phyloP scores from a whole-genome alignment of 2,113 vertebrate species.

The Notothenia rossii region DNA sequence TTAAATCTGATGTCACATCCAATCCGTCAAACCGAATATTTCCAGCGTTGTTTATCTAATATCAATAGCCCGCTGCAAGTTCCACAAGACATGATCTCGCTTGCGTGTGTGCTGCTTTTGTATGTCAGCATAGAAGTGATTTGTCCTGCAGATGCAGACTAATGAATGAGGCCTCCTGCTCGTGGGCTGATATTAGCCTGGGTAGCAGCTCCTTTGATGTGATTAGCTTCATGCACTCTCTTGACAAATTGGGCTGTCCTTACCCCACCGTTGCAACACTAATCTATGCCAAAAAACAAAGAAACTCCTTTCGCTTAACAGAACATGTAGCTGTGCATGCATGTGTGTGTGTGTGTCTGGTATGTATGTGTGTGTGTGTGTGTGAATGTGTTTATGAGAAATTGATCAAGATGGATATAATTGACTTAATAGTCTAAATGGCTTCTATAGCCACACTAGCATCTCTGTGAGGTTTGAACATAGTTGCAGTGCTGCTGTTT shows the following conservation, averaged over 20 bases:
- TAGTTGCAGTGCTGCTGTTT: not conserved
- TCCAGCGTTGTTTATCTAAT: constrained; percentile 46
- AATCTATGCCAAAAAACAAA: constrained; percentile 79
- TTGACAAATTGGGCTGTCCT: constrained; percentile 82
- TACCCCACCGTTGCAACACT: constrained; percentile 72
- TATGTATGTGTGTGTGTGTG: not conserved
- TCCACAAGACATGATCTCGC: constrained; percentile 30
- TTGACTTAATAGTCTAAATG: not conserved
- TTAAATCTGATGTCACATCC: constrained; percentile 38
- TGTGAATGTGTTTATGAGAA: not conserved
- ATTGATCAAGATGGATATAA: not conserved
- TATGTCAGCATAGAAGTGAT: constrained; percentile 71
- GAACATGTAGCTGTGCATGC: constrained; percentile 19
- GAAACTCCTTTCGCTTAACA: constrained; percentile 48
- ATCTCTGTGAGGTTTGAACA: not conserved
- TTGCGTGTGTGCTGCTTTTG: constrained; percentile 55
- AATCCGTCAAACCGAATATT: constrained; percentile 42
- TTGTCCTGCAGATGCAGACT: constrained; percentile 79
- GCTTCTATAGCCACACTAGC: not conserved
- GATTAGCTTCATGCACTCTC: constrained; percentile 78
- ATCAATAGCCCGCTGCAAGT: constrained; percentile 8
- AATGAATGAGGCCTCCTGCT: constrained; percentile 79
- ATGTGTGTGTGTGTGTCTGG: not conserved
- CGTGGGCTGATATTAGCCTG: constrained; percentile 75
- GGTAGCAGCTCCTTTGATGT: constrained; percentile 81